Evolutionary conservation across 2,888 invertebrate genomes (phyloP), one percentile per base, ranked within the genome.

Genomic region (Beris chalybata): DNA sequence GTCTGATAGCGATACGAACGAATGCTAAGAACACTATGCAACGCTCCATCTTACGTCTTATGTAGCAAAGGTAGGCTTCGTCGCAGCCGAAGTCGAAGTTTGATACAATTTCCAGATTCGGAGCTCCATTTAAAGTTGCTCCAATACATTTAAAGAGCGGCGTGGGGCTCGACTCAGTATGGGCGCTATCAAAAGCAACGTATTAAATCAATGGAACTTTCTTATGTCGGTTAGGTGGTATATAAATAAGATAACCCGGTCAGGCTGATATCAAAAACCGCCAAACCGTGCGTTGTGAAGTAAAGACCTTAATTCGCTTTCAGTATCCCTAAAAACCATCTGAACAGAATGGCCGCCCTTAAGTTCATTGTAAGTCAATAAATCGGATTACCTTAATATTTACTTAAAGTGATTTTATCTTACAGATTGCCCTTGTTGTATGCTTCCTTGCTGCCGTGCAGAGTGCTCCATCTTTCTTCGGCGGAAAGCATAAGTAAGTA

Each of bases 371-470:
- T 65, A 65, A 65, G 65, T 38, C 29, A 7, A 45, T 9, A 15
- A 58, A 31, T 32, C 31, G 22, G 22, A 22, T 22, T 22, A 22
- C 22, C 22, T 22, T 22, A 22, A 22, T 22, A 22, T 22, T 1
- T 22, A 22, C 3, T 13, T 54, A n/a, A n/a, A 30, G 30, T 48
- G 22, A 65, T 70, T 71, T 64, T 72, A 38, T 67, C 38, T 74
- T 73, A 22, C 72, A 79, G 79, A 72, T 79, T 66, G 72, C 78
- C 69, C 71, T 79, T 71, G 69, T 73, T 30, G 75, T 76, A 43
- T 70, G 67, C 59, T 70, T 78, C 67, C 70, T 77, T 66, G 75
- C 77, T 64, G 67, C 77, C 70, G 77, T 75, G 12, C 74, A 74
- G 70, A 15, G 50, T 38, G 61, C 54, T 15, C 66, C 68, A 44